phyloP scores from a whole-genome alignment of 1,140 invertebrate genomes.

The Drosophila busckii region DNA sequence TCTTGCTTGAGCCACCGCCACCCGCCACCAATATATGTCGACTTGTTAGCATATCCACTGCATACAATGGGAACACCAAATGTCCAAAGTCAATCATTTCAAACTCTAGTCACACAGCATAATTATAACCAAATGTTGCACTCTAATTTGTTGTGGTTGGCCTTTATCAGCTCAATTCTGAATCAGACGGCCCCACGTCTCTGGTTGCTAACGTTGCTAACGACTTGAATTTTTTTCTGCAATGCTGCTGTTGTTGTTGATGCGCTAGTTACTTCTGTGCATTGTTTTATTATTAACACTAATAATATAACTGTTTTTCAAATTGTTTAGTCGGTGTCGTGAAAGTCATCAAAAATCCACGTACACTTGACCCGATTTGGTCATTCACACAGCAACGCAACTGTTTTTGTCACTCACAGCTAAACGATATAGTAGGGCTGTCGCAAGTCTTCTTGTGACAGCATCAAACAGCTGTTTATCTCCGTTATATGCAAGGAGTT shows the following conservation, averaged over 20 bases:
- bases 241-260: conserved; percentile 2
- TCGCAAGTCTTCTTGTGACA: too few relatives aligned
- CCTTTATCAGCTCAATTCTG: too few relatives aligned
- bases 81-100: conserved; percentile 81
- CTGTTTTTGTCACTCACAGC: conserved; percentile 22
- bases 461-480: too few relatives aligned
- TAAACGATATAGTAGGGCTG: neutral
- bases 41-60: conserved; percentile 92
- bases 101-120: conserved; percentile 82
- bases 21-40: conserved; percentile 96
- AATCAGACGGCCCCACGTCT: too few relatives aligned
- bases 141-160: conserved; percentile 75
- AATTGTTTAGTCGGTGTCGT: conserved; percentile 29
- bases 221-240: neutral
- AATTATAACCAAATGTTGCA: conserved; percentile 91
- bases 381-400: conserved; percentile 23
- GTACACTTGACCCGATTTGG: conserved; percentile 36
- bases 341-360: conserved; percentile 43
- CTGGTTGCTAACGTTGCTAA: too few relatives aligned
- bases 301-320: conserved; percentile 13
- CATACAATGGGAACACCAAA: conserved; percentile 92
- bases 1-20: conserved; percentile 96
- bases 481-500: too few relatives aligned
- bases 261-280: conserved; percentile 1
- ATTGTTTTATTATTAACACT: conserved; percentile 23